Evolutionary conservation across 2,113 vertebrate species (phyloP).

Genomic region (Macrotis lagotis): DNA sequence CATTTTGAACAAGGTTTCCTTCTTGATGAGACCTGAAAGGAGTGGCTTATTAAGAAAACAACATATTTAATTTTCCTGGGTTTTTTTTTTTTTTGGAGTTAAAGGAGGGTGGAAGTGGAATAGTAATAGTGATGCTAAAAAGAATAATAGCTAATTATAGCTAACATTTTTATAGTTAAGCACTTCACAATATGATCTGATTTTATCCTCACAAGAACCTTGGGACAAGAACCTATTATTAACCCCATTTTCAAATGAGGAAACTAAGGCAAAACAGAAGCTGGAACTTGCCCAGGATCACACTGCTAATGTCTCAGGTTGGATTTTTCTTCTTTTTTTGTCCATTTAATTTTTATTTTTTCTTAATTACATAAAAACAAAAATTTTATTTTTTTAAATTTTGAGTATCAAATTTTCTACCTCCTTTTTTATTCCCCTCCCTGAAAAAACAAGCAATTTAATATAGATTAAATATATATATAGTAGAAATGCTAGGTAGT

Average conservation of each 20-base stretch:
- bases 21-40: neutral
- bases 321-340: neutral
- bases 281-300: neutral
- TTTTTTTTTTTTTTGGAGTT: neutral
- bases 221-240: neutral
- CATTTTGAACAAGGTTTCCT: neutral
- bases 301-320: neutral
- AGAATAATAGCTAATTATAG: neutral
- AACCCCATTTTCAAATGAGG: neutral
- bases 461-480: neutral
- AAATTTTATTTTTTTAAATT: neutral
- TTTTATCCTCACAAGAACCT: neutral
- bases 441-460: neutral
- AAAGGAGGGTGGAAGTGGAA: neutral
- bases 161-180: neutral
- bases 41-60: neutral
- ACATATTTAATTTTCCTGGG: neutral
- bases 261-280: neutral
- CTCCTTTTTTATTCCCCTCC: neutral
- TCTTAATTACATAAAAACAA: neutral
- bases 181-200: neutral
- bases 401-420: neutral
- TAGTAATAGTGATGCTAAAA: neutral
- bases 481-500: no score
- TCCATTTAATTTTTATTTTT: neutral